Evolutionary conservation across 2,888 invertebrate species (phyloP).

Genomic region (Agriotes lineatus): DNA sequence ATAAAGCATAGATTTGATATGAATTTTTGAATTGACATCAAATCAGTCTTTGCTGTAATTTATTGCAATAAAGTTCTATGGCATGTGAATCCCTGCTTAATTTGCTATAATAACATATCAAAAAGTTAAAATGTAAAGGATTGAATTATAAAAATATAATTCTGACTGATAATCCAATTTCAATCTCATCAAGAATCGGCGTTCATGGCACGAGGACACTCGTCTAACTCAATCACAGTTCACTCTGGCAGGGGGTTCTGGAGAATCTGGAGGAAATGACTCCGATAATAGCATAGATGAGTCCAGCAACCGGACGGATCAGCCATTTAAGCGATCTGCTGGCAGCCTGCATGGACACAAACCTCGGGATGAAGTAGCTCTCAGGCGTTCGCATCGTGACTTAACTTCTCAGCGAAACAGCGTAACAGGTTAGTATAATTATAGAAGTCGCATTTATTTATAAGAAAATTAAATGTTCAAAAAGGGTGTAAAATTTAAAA

Average conservation of each 20-base stretch:
- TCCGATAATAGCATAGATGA: slow-evolving; percentile 85
- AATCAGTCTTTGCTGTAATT: no score
- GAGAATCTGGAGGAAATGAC: slow-evolving; percentile 79
- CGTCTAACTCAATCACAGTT: slow-evolving; percentile 76
- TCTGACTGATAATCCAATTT: no score
- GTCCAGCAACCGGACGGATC: slow-evolving; percentile 33
- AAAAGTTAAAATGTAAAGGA: no score
- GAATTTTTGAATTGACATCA: no score
- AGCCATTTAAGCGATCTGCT: slow-evolving; percentile 56
- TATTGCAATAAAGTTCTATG: no score
- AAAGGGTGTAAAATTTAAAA: no score
- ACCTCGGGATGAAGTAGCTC: slow-evolving; percentile 62
- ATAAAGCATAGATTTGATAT: no score
- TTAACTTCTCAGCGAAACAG: slow-evolving; percentile 60
- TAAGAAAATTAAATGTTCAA: background rate
- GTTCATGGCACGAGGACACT: slow-evolving; percentile 80
- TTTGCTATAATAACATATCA: no score
- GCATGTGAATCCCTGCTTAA: no score
- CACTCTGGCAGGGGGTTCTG: slow-evolving; percentile 72
- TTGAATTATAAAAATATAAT: slow-evolving; percentile 20
- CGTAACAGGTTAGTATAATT: slow-evolving; percentile 55
- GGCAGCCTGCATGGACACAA: slow-evolving; percentile 62
- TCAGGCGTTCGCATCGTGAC: slow-evolving; percentile 61
- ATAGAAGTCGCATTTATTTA: no score
- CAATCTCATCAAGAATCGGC: slow-evolving; percentile 69